A percentile compares a stretch with the other conserved stretches of the same genome.
phyloP scores from a whole-genome alignment of 2,888 invertebrate genomes.

The Lycaena phlaeas region DNA sequence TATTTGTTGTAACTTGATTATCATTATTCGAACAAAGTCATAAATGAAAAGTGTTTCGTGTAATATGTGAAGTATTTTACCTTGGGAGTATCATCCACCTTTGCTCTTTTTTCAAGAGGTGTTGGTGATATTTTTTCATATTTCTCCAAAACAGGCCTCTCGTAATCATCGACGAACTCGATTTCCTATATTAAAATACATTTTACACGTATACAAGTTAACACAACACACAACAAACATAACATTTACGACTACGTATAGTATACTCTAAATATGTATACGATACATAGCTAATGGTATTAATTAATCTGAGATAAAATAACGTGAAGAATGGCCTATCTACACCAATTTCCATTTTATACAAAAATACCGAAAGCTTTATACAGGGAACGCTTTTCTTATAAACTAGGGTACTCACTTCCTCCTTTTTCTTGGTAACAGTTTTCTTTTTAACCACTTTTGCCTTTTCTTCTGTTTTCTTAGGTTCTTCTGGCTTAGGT shows the following conservation, averaged over 20 bases:
- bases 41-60: slow-evolving; percentile 20
- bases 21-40: background rate
- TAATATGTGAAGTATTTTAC: slow-evolving; percentile 45
- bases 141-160: slow-evolving; percentile 81
- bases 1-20: slow-evolving; percentile 7
- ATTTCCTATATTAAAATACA: slow-evolving; percentile 57
- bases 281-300: background rate
- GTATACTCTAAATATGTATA: background rate
- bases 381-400: slow-evolving; percentile 24
- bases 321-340: too few relatives aligned
- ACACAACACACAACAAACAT: slow-evolving; percentile 34
- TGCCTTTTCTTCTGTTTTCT: slow-evolving; percentile 47
- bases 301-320: background rate
- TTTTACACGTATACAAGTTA: slow-evolving; percentile 48
- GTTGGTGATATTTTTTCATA: slow-evolving; percentile 76
- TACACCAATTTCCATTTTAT: too few relatives aligned
- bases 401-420: slow-evolving; percentile 43
- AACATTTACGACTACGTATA: background rate
- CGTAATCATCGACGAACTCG: slow-evolving; percentile 80
- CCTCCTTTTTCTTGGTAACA: slow-evolving; percentile 61
- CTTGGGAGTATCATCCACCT: slow-evolving; percentile 60
- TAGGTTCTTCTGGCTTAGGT: slow-evolving; percentile 51
- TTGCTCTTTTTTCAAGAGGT: slow-evolving; percentile 65
- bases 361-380: slow-evolving; percentile 32
- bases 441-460: slow-evolving; percentile 64